Percentiles rank a stretch among this genome's conserved stretches.
Conservation (phyloP, 2,113 vertebrate genomes). For the Triplophysa dalaica region DNA sequence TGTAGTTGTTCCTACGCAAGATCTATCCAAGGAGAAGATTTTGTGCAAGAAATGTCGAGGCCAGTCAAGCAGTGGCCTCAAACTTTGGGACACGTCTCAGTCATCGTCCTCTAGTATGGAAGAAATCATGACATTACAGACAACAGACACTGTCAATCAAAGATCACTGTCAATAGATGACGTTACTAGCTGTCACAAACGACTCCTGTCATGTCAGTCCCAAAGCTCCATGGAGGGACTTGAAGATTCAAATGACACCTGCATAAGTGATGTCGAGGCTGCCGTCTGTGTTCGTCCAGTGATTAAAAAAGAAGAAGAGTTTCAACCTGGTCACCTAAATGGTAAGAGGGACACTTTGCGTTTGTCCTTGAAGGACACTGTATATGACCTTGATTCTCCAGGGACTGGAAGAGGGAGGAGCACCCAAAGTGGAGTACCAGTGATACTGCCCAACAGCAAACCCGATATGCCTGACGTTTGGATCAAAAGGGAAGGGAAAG, state of each 20-base stretch:
- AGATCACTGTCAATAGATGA: slow-evolving; percentile 63
- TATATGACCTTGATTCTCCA: slow-evolving; percentile 77
- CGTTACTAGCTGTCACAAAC: slow-evolving; percentile 61
- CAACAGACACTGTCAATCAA: slow-evolving; percentile 64
- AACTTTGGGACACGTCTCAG: slow-evolving; percentile 69
- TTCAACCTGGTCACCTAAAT: slow-evolving; percentile 84
- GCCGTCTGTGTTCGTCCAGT: slow-evolving; percentile 58
- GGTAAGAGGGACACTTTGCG: slow-evolving; percentile 88
- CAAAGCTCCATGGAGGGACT: slow-evolving; percentile 86
- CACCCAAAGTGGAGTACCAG: slow-evolving; percentile 76
- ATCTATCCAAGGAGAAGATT: slow-evolving; percentile 58
- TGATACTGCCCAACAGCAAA: slow-evolving; percentile 93
- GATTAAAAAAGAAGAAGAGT: slow-evolving; percentile 52
- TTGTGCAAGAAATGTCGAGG: slow-evolving; percentile 71
- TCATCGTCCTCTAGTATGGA: slow-evolving; percentile 76
- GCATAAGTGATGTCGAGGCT: slow-evolving; percentile 82
- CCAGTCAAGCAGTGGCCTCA: slow-evolving; percentile 49
- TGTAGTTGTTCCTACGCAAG: slow-evolving; percentile 38
- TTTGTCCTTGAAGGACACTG: slow-evolving; percentile 86
- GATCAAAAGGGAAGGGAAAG: slow-evolving; percentile 88
- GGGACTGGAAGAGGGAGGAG: slow-evolving; percentile 75
- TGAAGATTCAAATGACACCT: slow-evolving; percentile 89
- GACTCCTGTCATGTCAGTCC: slow-evolving; percentile 77
- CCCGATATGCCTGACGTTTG: slow-evolving; percentile 94
- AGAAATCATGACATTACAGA: slow-evolving; percentile 71